Conservation (phyloP, 1,140 invertebrate genomes). For the Akabosia matsudoensis region DNA sequence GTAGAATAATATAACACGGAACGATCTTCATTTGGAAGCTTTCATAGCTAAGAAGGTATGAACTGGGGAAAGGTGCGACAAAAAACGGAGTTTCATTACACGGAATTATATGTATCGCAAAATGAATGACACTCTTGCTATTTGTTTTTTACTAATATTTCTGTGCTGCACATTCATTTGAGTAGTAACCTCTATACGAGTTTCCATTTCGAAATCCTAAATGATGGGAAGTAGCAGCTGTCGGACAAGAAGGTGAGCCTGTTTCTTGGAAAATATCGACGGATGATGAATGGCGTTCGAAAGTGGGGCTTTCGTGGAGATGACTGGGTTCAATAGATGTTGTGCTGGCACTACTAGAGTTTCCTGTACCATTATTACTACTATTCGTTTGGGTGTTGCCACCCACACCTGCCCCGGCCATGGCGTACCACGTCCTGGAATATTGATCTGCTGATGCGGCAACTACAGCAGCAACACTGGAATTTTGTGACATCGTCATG, state of each 20-base stretch:
- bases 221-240: slow-evolving; percentile 15
- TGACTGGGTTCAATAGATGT: background rate
- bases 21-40: too few relatives aligned
- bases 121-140: too few relatives aligned
- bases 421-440: slow-evolving; percentile 23
- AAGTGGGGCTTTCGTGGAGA: slow-evolving; percentile 16
- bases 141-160: slow-evolving; percentile 39
- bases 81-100: background rate
- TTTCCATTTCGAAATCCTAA: slow-evolving; percentile 34
- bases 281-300: slow-evolving; percentile 10
- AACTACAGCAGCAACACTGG: background rate
- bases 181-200: slow-evolving; percentile 38
- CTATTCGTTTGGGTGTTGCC: background rate
- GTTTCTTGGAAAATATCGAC: slow-evolving; percentile 34
- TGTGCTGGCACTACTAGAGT: background rate
- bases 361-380: slow-evolving; percentile 25
- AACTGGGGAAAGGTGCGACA: background rate
- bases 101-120: background rate
- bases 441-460: slow-evolving; percentile 27
- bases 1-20: too few relatives aligned
- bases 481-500: slow-evolving; percentile 35
- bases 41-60: background rate
- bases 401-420: background rate
- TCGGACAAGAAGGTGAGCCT: slow-evolving; percentile 24
- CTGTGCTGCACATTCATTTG: slow-evolving; percentile 38